Base-by-base conservation (phyloP, 2,113 vertebrate genomes). In the Callospermophilus lateralis region DNA sequence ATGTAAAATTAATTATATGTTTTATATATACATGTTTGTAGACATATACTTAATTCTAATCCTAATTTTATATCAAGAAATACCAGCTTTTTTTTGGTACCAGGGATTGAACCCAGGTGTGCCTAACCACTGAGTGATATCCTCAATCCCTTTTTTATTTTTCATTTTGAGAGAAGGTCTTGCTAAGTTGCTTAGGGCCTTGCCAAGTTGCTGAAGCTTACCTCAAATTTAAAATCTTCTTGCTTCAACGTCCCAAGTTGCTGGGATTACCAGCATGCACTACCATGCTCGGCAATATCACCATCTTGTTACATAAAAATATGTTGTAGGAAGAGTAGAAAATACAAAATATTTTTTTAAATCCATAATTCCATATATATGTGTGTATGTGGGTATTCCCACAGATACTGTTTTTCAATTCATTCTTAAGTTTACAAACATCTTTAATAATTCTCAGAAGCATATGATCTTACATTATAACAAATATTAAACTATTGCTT, bases 301-400 rank as follows among this genome's bases (percentile, higher is more conserved):
- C 6, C 26, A 89, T 39, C 16, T 72, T 85, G 76, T 84, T 74
- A 37, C 3, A 70, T 26, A 84, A 63, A 88, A 70, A 78, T 91
- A 39, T 34, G 0, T 76, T 81, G 30, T 70, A 84, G 37, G 32
- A 90, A 77, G 37, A 81, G 22, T 81, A 92, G 73, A 92, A 96
- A 88, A 95, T 85, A 28, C 39, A 85, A 81, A 95, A 85, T 92
- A 39, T 74, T 76, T 84, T 79, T 95, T 67, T 73, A 90, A 88
- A 84, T 11, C 30, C 32, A 74, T 89, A 80, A 91, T 80, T 12
- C 13, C 20, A 74, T 51, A 12, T 51, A 12, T 51, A 12, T 51
- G 12, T 51, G 48, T 51, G 48, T 51, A 10, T 48, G 45, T 48
- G 45, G 42, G 4, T 58, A 22, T 55, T 55, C 53, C 53, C 53